Percentiles rank a stretch among this genome's conserved stretches.
phyloP scores from a whole-genome alignment of 2,888 invertebrate species.

The Torymus auratus region DNA sequence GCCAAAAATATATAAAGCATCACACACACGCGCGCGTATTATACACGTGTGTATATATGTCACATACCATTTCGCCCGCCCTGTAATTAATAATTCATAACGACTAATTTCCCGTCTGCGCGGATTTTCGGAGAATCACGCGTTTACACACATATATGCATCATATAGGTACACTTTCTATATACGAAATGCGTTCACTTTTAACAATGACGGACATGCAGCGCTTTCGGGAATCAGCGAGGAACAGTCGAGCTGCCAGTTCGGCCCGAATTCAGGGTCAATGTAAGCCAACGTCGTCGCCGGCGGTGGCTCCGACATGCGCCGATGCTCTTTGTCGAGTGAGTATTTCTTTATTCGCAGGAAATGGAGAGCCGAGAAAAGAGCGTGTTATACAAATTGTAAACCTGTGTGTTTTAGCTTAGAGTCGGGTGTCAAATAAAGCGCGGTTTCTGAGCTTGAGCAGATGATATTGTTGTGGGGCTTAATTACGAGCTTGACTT shows the following conservation, averaged over 20 bases:
- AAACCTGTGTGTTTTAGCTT: no score
- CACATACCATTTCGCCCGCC: no score
- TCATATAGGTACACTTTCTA: neutral
- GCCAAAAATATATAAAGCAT: no score
- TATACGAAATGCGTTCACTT: constrained; percentile 25
- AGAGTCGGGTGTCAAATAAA: no score
- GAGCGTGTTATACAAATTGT: no score
- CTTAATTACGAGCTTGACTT: no score
- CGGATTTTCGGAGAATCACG: neutral
- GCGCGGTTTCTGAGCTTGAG: no score
- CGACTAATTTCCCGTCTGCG: no score
- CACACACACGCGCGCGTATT: no score
- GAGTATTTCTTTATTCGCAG: constrained; percentile 59
- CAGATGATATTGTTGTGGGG: no score
- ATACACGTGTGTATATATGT: no score
- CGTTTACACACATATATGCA: neutral
- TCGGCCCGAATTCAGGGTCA: constrained; percentile 62
- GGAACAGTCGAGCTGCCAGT: constrained; percentile 62
- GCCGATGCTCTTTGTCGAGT: constrained; percentile 56
- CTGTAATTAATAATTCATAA: no score
- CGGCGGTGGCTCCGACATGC: constrained; percentile 49
- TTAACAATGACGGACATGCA: constrained; percentile 42
- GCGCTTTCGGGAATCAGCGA: constrained; percentile 56
- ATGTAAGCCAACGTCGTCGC: constrained; percentile 54
- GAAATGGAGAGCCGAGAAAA: neutral